Base-by-base conservation (phyloP, 2,888 invertebrate species). In the Xestoiulus laeticollis region DNA sequence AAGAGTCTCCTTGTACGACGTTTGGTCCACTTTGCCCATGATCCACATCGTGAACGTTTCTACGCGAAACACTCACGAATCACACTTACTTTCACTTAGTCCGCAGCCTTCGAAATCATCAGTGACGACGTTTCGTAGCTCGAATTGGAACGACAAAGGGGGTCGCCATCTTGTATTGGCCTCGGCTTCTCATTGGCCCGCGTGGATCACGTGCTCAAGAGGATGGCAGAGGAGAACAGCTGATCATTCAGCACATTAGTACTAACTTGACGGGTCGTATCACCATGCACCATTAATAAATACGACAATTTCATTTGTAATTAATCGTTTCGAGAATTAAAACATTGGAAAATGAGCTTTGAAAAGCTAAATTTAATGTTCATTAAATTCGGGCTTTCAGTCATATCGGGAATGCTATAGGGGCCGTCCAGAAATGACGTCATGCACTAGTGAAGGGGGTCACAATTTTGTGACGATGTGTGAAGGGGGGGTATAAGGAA, bases 1-100 rank as follows among this genome's bases (percentile, higher is more conserved):
- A 89, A 94, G 91, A 78, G 92, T 91, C 90, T 94, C 93, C 91
- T 93, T 93, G 38, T 90, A 90, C 22, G 88, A 89, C 3, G 89
- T 85, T 33, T 89, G 87, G 87, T 91, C 91, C 12, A 88, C 86
- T 89, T 91, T 91, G n/a, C 90, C 89, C 12, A 90, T 85, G 22
- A 85, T 85, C 85, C 85, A 85, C 85, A 85, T 85, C 22, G n/a
- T 33, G n/a, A 26, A 14, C 26, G 14, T 26, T 26, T 68, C 1
- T 8, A 5, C 68, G 0, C 10, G 68, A 26, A 68, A 26, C 12
- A 12, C 68, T 26, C 68, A 3, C 68, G 5, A 38, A 38, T 38
- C 8, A 8, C 8, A 38, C 38, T 5, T 8, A 8, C 5, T 38
- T 38, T 48, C 48, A 19, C 48, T 0, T 38, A 38, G 38, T 26